A percentile compares a stretch with the other conserved stretches of the same genome.
phyloP scores from a whole-genome alignment of 2,113 vertebrate species.

The Nothobranchius furzeri region DNA sequence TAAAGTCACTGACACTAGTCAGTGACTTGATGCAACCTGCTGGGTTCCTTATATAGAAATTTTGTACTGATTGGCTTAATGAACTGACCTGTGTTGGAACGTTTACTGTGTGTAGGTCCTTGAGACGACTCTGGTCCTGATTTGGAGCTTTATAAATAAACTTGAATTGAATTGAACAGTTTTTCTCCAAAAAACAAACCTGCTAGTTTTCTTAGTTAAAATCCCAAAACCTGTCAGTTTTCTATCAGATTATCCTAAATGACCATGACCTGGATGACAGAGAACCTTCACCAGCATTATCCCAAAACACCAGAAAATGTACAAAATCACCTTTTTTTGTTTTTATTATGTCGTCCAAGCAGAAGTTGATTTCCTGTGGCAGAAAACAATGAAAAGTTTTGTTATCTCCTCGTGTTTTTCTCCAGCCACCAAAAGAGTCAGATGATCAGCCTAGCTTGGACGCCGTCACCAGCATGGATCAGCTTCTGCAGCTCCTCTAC shows the following conservation, averaged over 20 bases:
- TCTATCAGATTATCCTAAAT: neutral
- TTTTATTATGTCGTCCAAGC: neutral
- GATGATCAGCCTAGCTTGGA: constrained; percentile 56
- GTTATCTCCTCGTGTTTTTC: neutral
- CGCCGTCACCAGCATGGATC: constrained; percentile 61
- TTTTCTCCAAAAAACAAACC: constrained; percentile 1
- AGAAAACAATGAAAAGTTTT: neutral
- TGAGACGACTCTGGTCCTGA: too few species aligned
- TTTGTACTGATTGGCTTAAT: too few species aligned
- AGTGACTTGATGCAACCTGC: too few species aligned
- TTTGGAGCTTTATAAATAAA: too few species aligned
- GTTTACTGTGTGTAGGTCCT: too few species aligned
- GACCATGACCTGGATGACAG: too few species aligned
- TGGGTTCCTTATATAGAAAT: too few species aligned
- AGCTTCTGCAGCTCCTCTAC: constrained; percentile 69
- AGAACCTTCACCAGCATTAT: too few species aligned
- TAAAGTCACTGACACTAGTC: too few species aligned
- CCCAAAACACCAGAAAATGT: neutral
- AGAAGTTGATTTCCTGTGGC: neutral
- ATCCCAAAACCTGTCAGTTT: neutral
- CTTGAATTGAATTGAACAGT: neutral
- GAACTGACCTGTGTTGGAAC: too few species aligned
- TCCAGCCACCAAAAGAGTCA: constrained; percentile 44
- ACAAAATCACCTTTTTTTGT: neutral
- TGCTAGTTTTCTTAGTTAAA: neutral